Conservation (phyloP, 2,797 vertebrate species). For the Eremophila alpestris region DNA sequence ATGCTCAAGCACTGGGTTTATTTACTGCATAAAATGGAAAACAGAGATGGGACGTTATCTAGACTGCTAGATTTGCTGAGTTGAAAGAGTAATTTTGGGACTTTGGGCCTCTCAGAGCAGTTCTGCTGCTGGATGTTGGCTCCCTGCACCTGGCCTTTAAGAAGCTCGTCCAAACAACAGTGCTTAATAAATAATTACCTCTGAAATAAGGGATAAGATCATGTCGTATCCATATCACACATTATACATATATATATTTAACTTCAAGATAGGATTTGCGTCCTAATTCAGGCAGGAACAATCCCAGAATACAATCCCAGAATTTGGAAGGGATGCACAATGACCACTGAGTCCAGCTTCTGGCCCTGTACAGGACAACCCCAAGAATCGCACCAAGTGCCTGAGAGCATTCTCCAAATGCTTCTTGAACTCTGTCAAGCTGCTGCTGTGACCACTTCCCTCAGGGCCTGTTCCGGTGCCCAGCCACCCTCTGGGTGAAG, state of each 20-base stretch:
- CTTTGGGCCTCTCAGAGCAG: not conserved
- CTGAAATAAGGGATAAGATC: not conserved
- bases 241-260: not conserved
- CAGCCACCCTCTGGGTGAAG: not conserved
- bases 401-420: not conserved
- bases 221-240: not conserved
- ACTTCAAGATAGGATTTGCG: not conserved
- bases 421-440: not conserved
- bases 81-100: not conserved
- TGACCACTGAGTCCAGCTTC: not conserved
- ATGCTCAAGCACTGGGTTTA: not conserved
- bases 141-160: not conserved
- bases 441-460: not conserved
- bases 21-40: not conserved
- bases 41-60: not conserved
- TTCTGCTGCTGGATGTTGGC: not conserved
- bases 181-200: not conserved
- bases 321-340: not conserved
- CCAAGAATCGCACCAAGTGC: rapidly evolving
- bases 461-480: not conserved
- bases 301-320: not conserved
- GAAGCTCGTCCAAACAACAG: not conserved
- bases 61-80: not conserved
- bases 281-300: not conserved
- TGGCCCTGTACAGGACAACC: not conserved